These are phyloP conservation scores for Choristoneura fumiferana DNA, from an alignment of 1,140 invertebrate genomes.

Conservation along the genomic window DNA sequence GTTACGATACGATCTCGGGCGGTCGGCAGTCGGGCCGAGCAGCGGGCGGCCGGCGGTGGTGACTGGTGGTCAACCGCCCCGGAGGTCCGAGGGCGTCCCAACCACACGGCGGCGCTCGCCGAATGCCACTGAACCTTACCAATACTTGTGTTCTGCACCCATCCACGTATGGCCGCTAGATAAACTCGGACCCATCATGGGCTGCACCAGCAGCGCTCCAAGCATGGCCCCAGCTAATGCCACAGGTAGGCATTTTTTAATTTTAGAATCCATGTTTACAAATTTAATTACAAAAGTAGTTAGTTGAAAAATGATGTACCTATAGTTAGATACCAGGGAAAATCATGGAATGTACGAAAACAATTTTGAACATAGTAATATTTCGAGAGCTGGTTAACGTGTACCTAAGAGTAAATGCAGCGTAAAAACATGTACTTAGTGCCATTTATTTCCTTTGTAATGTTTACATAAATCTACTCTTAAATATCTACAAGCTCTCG, in stretches of 20 bases:
- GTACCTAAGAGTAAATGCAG: too few species aligned
- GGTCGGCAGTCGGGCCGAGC: slow-evolving; percentile 52
- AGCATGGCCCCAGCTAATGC: slow-evolving; percentile 43
- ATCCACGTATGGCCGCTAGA: slow-evolving; percentile 7
- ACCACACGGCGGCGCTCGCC: not conserved
- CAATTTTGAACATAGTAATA: too few species aligned
- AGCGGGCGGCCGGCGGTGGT: slow-evolving; percentile 39
- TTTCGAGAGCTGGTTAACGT: too few species aligned
- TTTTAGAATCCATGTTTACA: not conserved
- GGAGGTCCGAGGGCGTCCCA: not conserved
- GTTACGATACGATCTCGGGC: slow-evolving; percentile 67
- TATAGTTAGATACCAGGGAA: too few species aligned
- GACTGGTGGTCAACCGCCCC: slow-evolving; percentile 19
- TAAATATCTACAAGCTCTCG: too few species aligned
- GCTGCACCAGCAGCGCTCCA: slow-evolving; percentile 65
- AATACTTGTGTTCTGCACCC: not conserved
- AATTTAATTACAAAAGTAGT: too few species aligned
- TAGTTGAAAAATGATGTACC: too few species aligned
- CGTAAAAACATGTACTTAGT: too few species aligned
- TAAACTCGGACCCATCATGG: slow-evolving; percentile 43
- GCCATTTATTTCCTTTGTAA: too few species aligned
- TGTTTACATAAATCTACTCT: too few species aligned
- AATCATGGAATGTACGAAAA: too few species aligned
- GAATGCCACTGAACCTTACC: not conserved
- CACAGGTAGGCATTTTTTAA: slow-evolving; percentile 29